A percentile compares a stretch with the other conserved stretches of the same genome.
These are phyloP conservation scores for Numenius arquata DNA, from an alignment of 2,113 vertebrate genomes.

Conservation along the genomic window DNA sequence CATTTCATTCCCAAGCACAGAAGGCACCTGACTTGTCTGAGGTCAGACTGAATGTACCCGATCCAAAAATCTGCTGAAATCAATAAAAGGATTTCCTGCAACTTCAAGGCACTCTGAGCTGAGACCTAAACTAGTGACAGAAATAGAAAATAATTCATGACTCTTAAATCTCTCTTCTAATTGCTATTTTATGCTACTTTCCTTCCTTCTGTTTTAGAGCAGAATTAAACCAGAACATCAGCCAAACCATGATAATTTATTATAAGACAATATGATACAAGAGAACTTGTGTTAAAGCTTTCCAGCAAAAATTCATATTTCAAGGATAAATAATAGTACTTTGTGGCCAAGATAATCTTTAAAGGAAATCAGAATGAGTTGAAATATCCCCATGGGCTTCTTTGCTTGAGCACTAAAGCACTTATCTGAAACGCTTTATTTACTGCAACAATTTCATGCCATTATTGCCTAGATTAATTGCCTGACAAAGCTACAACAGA, in stretches of 20 bases:
- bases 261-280: background rate
- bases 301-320: conserved; percentile 3
- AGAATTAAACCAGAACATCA: background rate
- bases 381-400: background rate
- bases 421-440: conserved; percentile 18
- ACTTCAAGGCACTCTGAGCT: background rate
- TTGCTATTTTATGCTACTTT: conserved; percentile 54
- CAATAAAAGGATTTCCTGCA: background rate
- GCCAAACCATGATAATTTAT: background rate
- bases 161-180: conserved; percentile 1
- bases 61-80: background rate
- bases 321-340: background rate
- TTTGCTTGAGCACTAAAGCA: background rate
- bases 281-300: background rate
- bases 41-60: background rate
- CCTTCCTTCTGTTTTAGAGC: conserved; percentile 21
- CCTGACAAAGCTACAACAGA: background rate
- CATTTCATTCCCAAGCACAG: background rate
- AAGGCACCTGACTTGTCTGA: background rate
- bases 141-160: background rate
- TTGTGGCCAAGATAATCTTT: background rate
- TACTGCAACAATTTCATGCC: background rate
- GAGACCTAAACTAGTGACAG: background rate
- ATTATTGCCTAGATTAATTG: background rate
- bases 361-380: background rate